phyloP scores from a whole-genome alignment of 2,113 vertebrate genomes.

The Muscicapa adusta region DNA sequence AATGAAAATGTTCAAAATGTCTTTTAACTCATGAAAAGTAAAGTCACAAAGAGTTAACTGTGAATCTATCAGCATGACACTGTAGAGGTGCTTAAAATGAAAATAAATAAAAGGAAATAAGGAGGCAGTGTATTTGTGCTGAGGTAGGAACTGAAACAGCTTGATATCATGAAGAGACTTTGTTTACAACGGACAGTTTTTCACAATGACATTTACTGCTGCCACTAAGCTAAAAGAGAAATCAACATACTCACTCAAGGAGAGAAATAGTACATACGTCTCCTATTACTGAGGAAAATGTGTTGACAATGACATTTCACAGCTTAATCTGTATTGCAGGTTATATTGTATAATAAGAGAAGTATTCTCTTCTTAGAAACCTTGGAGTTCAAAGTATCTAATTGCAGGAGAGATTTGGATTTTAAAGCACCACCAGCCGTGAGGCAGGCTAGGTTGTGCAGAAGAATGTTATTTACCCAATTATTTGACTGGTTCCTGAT shows the following conservation, averaged over 20 bases:
- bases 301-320: not conserved
- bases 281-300: not conserved
- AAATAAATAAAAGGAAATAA: not conserved
- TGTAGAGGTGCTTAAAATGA: not conserved
- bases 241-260: not conserved
- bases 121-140: not conserved
- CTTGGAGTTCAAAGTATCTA: not conserved
- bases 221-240: not conserved
- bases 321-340: not conserved
- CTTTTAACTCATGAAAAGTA: not conserved
- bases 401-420: not conserved
- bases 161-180: not conserved
- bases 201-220: not conserved
- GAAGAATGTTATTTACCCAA: not conserved
- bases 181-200: not conserved
- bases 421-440: not conserved
- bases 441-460: not conserved
- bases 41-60: not conserved
- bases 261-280: not conserved
- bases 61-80: not conserved
- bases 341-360: too few species aligned
- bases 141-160: not conserved
- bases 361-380: conserved; percentile 20
- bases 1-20: not conserved
- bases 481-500: not conserved